Base-by-base conservation (phyloP, 2,888 invertebrate species). In the Hirtodrosophila trivittata region DNA sequence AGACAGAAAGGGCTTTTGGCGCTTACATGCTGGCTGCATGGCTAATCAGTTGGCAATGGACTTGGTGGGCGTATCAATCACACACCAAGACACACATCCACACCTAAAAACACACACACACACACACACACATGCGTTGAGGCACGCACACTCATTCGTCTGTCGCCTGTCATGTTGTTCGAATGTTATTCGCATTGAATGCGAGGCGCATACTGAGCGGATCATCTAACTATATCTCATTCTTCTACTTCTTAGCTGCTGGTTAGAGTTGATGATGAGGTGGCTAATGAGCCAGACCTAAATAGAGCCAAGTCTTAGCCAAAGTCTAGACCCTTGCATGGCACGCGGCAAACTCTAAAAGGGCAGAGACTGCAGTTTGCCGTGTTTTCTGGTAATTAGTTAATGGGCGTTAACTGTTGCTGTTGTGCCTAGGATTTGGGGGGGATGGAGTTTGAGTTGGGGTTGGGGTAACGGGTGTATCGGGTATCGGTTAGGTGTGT, bases 351-450 rank as follows among this genome's bases (percentile, higher is more conserved):
- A 8, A 28, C 13, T 18, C 33, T 45, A 30, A 62, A 7, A 32
- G 16, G 30, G n/a, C n/a, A 33, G 18, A 26, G 12, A 13, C 14
- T 33, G 30, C 9, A 14, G 13, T 46, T 37, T 66, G 37, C 35
- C 86, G 81, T 80, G 78, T 25, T 42, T 39, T 26, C 18, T 8
- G 26, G 46, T 46, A 84, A 86, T 80, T 80, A 84, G 69, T 72
- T 65, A 63, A 72, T 72, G 86, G 77, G 84, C 86, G 86, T 86
- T 86, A 80, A 86, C 81, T 83, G 86, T 68, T 77, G 81, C 75
- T 21, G 5, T 21, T 3, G n/a, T n/a, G 18, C 18, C 18, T 21
- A 21, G 26, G 51, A 14, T 10, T 12, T 12, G 10, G 5, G 10
- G 39, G 1, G 10, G 33, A 1, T 3, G 7, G 1, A 0, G 7